These are phyloP conservation scores for Coregonus clupeaformis DNA, from an alignment of 2,113 vertebrate genomes.

Conservation along the genomic window DNA sequence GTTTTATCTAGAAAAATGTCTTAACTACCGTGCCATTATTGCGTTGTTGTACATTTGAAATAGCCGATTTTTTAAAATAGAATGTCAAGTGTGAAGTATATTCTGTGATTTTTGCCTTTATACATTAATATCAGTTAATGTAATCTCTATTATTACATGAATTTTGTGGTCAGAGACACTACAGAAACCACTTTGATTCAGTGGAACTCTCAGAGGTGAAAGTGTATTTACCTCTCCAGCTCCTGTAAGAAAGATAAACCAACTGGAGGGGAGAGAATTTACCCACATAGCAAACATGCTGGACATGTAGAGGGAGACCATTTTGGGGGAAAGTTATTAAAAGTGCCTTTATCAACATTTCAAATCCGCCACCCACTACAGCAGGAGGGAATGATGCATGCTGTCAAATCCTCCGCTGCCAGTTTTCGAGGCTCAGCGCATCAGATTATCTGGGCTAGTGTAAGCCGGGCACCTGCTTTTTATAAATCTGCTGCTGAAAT, in stretches of 20 bases:
- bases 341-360: constrained; percentile 57
- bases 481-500: constrained; percentile 28
- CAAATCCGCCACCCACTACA: constrained; percentile 73
- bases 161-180: neutral
- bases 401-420: constrained; percentile 43
- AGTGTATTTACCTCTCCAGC: constrained; percentile 56
- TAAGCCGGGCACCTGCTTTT: constrained; percentile 44
- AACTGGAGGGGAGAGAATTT: constrained; percentile 30
- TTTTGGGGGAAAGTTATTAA: constrained; percentile 56
- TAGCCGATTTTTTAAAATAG: no score
- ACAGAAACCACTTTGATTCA: constrained; percentile 33
- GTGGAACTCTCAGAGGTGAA: constrained; percentile 28
- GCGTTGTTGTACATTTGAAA: no score
- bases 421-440: constrained; percentile 41
- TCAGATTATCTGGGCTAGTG: constrained; percentile 54
- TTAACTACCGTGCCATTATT: no score
- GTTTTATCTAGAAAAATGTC: no score
- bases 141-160: no score
- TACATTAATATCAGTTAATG: no score
- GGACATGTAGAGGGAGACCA: constrained; percentile 26
- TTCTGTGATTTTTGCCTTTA: no score
- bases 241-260: constrained; percentile 51
- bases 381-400: constrained; percentile 59
- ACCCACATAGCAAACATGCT: constrained; percentile 23
- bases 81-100: no score